Evolutionary conservation across 2,888 invertebrate genomes (phyloP).

Genomic region (Petrolisthes cinctipes): DNA sequence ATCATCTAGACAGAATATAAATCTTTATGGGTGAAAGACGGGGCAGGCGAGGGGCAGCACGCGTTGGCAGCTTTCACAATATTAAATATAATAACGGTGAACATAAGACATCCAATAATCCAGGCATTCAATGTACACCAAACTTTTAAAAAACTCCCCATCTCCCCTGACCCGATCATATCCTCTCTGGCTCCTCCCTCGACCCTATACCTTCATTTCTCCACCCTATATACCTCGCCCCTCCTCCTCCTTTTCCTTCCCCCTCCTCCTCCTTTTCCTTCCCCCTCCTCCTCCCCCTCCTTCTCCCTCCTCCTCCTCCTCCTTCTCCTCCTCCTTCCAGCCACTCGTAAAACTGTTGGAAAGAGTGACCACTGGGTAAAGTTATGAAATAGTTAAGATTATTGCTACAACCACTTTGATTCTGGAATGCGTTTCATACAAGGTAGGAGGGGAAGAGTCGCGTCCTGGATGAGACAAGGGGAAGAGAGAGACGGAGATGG

Average conservation of each 20-base stretch:
- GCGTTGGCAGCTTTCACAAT: no score
- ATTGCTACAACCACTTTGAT: conserved; percentile 58
- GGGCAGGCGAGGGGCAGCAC: no score
- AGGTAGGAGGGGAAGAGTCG: neutral
- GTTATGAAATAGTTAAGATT: conserved; percentile 58
- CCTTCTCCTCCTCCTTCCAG: neutral
- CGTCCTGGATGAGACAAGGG: neutral
- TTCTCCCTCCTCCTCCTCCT: neutral
- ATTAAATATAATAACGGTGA: no score
- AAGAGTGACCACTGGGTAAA: conserved; percentile 51
- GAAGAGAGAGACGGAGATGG: neutral
- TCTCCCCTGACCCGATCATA: neutral
- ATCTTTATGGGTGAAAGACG: no score
- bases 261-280: neutral
- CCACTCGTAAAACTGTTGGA: conserved; percentile 40
- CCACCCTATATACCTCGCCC: neutral
- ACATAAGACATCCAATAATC: no score
- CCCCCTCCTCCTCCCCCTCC: neutral
- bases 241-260: neutral
- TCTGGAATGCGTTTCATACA: conserved; percentile 46
- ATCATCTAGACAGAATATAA: no score
- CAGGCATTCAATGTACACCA: no score
- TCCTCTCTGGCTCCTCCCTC: neutral
- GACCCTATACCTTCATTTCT: neutral
- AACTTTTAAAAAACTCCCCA: neutral